A percentile compares a stretch with the other conserved stretches of the same genome.
phyloP scores from a whole-genome alignment of 2,113 vertebrate genomes.

The Prietella phreatophila region DNA sequence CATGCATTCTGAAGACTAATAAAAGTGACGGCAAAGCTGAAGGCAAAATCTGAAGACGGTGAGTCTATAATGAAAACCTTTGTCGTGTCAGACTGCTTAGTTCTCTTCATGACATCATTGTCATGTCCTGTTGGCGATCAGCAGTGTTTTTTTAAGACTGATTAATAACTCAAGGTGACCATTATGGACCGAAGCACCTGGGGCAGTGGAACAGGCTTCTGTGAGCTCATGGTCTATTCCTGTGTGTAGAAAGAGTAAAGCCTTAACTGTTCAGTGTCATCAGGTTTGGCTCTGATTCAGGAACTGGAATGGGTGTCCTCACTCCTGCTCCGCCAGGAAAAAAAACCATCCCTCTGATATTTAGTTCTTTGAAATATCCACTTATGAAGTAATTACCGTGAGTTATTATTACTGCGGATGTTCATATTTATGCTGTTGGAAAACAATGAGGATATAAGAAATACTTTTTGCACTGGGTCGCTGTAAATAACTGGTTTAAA shows the following conservation, averaged over 20 bases:
- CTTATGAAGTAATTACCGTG: conserved; percentile 17
- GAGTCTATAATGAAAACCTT: not conserved
- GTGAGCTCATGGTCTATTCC: conserved; percentile 55
- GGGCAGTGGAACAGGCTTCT: conserved; percentile 30
- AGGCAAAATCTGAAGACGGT: not conserved
- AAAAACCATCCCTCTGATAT: conserved; percentile 26
- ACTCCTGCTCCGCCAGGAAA: conserved; percentile 21
- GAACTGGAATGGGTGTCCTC: conserved; percentile 38
- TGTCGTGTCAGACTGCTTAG: conserved; percentile 18
- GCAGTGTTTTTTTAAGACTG: conserved; percentile 38
- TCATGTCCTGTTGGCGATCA: conserved; percentile 31
- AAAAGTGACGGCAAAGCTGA: not conserved
- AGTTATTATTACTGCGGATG: not conserved
- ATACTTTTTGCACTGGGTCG: not conserved
- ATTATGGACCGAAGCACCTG: conserved; percentile 49
- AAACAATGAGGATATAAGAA: not conserved
- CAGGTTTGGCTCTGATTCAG: conserved; percentile 37
- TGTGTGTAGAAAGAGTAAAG: conserved; percentile 21
- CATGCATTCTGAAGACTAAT: not conserved
- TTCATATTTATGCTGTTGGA: not conserved
- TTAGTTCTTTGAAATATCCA: conserved; percentile 34
- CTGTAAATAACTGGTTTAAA: conserved; percentile 8
- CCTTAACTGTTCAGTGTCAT: conserved; percentile 45
- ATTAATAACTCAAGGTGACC: conserved; percentile 54
- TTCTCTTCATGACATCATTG: conserved; percentile 29